phyloP scores from a whole-genome alignment of 1,140 invertebrate species.

The Caenorhabditis brenneri region DNA sequence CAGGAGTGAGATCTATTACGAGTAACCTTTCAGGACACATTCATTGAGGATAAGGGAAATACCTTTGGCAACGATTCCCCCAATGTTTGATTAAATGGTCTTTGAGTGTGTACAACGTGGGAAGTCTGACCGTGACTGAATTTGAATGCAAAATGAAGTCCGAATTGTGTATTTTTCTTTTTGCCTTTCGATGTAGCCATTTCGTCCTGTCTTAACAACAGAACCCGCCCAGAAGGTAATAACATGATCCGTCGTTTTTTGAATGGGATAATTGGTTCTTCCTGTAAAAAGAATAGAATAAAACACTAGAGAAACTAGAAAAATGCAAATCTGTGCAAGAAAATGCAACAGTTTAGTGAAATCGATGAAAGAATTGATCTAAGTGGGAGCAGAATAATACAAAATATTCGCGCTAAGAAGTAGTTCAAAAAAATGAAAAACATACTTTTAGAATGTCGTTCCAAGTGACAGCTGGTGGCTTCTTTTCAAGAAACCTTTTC shows the following conservation, averaged over 20 bases:
- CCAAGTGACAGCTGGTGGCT: background rate
- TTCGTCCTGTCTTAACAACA: background rate
- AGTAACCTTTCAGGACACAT: background rate
- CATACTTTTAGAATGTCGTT: conserved; percentile 16
- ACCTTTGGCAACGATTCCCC: background rate
- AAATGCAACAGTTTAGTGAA: too few species aligned
- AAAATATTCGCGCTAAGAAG: background rate
- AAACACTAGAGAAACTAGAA: too few species aligned
- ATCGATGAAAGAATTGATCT: too few species aligned
- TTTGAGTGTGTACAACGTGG: background rate
- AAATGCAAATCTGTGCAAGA: too few species aligned
- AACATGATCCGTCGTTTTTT: background rate
- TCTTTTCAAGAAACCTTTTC: background rate
- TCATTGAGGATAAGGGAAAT: background rate
- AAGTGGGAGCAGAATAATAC: too few species aligned
- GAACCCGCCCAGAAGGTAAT: background rate
- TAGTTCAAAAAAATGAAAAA: too few species aligned
- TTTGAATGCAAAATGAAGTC: background rate
- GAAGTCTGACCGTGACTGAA: background rate
- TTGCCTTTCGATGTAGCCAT: background rate
- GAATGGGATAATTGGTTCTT: too few species aligned
- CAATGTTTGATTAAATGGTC: background rate
- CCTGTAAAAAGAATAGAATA: too few species aligned
- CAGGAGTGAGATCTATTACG: background rate
- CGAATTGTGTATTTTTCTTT: background rate